Base-by-base conservation (phyloP, 2,113 vertebrate species). In the Platichthys flesus region DNA sequence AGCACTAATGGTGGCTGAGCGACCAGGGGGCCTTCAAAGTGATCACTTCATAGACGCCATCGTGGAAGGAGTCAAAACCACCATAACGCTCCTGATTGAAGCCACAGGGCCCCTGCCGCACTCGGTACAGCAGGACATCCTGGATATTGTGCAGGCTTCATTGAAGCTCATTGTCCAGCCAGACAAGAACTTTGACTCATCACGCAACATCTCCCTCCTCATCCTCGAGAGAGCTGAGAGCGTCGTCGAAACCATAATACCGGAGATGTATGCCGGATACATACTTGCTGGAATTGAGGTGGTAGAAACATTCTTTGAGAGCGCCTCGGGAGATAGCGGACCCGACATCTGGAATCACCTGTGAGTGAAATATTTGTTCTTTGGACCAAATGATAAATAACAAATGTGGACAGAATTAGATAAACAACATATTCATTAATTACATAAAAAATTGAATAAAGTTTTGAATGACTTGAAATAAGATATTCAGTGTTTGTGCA, bases 311-410 rank as follows among this genome's bases (percentile, higher is more conserved):
- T 94, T 93, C 71, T 86, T 94, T 59, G 71, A 92, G 77, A 85
- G 58, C 21, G 52, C 83, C 67, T 55, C 76, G 5, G n/a, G 55
- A 13, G 47, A 37, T 21, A 35, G 26, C 40, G 90, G 88, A 67
- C 70, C 78, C 23, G 82, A 92, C 40, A 68, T 7, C n/a, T 91
- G 86, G 89, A 93, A 91, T 88, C 18, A 90, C 15, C 14, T 92
- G 94, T 95, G 54, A 56, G 54, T 56, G 40, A 42, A 10, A 42
- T 12, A 42, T 42, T 12, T 12, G 13, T 42, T 42, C 9, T 3
- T 13, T 42, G 10, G 40, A 42, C 40, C 40, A 42, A 42, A 42
- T 42, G 9, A 42, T 3, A 42, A 42, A 42, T 12, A 42, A 13
- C 40, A 12, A 42, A 42, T 42, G 10, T 13, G 18, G 15, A 16